Conservation (phyloP, 1,140 invertebrate species). For the Drosophila eugracilis region DNA sequence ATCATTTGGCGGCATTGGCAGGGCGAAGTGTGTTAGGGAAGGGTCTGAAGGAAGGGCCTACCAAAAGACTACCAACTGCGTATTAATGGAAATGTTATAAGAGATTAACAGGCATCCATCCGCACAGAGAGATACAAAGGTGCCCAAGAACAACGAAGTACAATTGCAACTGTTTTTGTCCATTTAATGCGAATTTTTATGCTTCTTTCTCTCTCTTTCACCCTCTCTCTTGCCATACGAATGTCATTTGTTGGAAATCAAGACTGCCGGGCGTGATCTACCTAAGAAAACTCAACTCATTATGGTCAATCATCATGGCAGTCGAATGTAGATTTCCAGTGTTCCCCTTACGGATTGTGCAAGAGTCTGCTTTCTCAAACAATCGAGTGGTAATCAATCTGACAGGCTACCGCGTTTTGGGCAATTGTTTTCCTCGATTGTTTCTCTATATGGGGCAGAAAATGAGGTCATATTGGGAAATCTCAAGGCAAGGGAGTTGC, state of each 20-base stretch:
- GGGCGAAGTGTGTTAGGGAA: background rate
- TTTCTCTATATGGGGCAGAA: constrained; percentile 51
- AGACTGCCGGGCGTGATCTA: constrained; percentile 65
- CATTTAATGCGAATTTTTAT: constrained; percentile 77
- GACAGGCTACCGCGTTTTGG: constrained; percentile 52
- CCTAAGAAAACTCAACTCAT: constrained; percentile 70
- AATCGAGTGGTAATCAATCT: constrained; percentile 58
- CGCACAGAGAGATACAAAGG: constrained; percentile 20
- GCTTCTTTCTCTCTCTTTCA: no score
- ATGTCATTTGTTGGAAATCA: constrained; percentile 49
- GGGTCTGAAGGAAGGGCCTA: constrained; percentile 9
- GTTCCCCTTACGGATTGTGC: constrained; percentile 14
- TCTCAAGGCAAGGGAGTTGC: constrained; percentile 7
- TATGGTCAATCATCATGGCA: constrained; percentile 56
- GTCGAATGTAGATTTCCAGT: constrained; percentile 30
- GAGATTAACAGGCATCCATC: constrained; percentile 67
- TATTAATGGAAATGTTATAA: constrained; percentile 82
- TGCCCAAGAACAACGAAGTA: constrained; percentile 38
- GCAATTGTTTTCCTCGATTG: constrained; percentile 55
- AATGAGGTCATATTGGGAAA: constrained; percentile 42
- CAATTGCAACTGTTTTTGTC: constrained; percentile 77
- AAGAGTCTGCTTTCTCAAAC: constrained; percentile 59
- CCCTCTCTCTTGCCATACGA: no score
- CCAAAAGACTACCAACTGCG: constrained; percentile 72
- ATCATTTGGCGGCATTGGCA: constrained; percentile 68